Base-by-base conservation (phyloP, 2,797 vertebrate species). In the Catostomus latipinnis region DNA sequence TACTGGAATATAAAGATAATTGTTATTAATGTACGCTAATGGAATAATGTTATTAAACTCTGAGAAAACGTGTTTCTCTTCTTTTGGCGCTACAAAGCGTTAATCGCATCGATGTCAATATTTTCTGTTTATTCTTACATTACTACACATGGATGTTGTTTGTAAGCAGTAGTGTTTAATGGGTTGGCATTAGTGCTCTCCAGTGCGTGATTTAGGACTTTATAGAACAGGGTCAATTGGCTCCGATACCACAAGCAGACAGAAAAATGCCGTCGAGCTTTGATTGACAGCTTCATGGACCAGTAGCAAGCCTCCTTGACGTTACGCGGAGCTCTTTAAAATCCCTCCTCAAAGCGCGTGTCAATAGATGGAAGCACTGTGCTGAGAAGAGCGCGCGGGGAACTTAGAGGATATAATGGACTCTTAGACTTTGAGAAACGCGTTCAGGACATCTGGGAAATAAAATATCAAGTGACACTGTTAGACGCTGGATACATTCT, bases 261-360 rank as follows among this genome's bases (percentile, higher is more conserved):
- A 67, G 49, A 56, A 87, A 78, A 76, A 77, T 1, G 16, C 13
- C 65, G 18, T 1, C 8, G 73, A 78, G 16, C 1, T 85, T 88
- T 95, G 95, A 97, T 90, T 96, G 97, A 94, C 96, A 95, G 92
- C 81, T 43, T 81, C 62, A 74, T 76, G 88, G 92, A 90, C 97
- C 97, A 98, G 91, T 98, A 89, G 92, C 63, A 93, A 93, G 86
- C 89, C 81, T 50, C 82, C 86, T 72, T 88, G 91, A 87, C 88
- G 90, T 90, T 90, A 85, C 91, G 90, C 91, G 88, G 91, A 92
- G 88, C 83, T 93, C 93, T 95, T 97, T 96, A 97, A 96, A 96
- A 95, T 94, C 94, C 94, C 89, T 92, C 89, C 86, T 89, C 85
- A 86, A 92, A 88, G 88, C 86, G 77, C 66, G 90, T 91, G 90